A percentile compares a stretch with the other conserved stretches of the same genome.
Evolutionary conservation across 2,888 invertebrate species (phyloP).

Genomic region (Azorinus chamasolen): DNA sequence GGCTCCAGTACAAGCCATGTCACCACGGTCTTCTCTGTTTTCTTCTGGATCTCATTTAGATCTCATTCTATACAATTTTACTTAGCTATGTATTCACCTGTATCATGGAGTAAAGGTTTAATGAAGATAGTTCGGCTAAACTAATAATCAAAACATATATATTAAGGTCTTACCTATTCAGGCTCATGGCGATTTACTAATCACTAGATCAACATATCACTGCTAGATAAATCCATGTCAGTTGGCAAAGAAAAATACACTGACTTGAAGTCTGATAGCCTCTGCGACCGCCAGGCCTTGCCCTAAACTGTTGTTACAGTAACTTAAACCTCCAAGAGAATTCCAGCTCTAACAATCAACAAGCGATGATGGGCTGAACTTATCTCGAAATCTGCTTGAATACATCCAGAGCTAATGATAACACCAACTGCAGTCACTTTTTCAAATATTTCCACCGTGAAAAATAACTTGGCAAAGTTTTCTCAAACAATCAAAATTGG

Average conservation of each 20-base stretch:
- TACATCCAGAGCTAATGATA: background rate
- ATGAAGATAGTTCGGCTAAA: too few relatives aligned
- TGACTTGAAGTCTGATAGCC: background rate
- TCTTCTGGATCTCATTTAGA: too few relatives aligned
- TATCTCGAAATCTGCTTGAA: background rate
- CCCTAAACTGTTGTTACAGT: conserved; percentile 1
- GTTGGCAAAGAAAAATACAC: conserved; percentile 12
- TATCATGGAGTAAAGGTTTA: too few relatives aligned
- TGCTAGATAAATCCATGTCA: conserved; percentile 26
- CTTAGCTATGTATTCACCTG: too few relatives aligned
- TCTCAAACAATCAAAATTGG: too few relatives aligned
- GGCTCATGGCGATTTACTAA: conserved; percentile 35
- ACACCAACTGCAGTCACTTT: too few relatives aligned
- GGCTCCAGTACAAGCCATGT: too few relatives aligned
- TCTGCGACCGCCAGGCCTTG: background rate
- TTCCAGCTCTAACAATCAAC: background rate
- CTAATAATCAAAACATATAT: too few relatives aligned
- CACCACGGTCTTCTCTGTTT: too few relatives aligned
- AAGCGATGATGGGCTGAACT: background rate
- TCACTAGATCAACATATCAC: conserved; percentile 37
- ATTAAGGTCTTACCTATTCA: conserved; percentile 60
- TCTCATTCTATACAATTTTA: too few relatives aligned
- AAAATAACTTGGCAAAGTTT: too few relatives aligned
- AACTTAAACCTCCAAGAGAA: background rate
- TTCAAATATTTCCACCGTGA: too few relatives aligned